Evolutionary conservation across 2,113 vertebrate species (phyloP), one percentile per base, ranked within the genome.

Genomic region (Misgurnus anguillicaudatus): DNA sequence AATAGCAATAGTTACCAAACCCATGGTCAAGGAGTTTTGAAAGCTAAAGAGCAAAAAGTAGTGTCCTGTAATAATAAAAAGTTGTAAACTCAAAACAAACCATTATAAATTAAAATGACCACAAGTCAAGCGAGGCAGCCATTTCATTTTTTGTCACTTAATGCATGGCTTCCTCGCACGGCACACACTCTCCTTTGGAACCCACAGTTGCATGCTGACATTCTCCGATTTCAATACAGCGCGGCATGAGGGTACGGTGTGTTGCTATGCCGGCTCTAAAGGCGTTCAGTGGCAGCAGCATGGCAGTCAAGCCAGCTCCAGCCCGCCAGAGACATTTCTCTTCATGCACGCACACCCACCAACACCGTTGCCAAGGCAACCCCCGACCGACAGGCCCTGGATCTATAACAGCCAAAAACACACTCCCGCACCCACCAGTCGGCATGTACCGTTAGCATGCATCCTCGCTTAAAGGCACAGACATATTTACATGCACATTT

Each of bases 301-400:
- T 60, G 58, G 78, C 31, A 63, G 69, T 45, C 58, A 47, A 78
- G 70, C 45, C 62, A 74, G 64, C 45, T 64, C 69, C 72, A 76
- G 51, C 74, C 82, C 51, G 47, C 80, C 84, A 72, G 51, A 84
- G 67, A 72, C 62, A 75, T 78, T 62, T 66, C 74, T 74, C 80
- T 78, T 78, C 85, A 63, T 84, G 67, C 74, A 80, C 67, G 69
- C 74, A 70, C 45, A 67, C 75, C 83, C 82, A 79, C 67, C 63
- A 41, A 86, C 70, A 82, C 69, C 16, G 82, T 88, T 81, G 48
- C 87, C 78, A 86, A 51, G 80, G 85, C 80, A 88, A 88, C 85
- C 39, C 13, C 63, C 42, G 53, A 82, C 38, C 71, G 78, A 81
- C 80, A 77, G 71, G 73, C 80, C 84, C 78, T 65, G 58, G 74